Percentiles rank a stretch among this genome's conserved stretches.
These are phyloP conservation scores for Caracal caracal DNA, from an alignment of 2,113 vertebrate genomes.

Conservation along the genomic window DNA sequence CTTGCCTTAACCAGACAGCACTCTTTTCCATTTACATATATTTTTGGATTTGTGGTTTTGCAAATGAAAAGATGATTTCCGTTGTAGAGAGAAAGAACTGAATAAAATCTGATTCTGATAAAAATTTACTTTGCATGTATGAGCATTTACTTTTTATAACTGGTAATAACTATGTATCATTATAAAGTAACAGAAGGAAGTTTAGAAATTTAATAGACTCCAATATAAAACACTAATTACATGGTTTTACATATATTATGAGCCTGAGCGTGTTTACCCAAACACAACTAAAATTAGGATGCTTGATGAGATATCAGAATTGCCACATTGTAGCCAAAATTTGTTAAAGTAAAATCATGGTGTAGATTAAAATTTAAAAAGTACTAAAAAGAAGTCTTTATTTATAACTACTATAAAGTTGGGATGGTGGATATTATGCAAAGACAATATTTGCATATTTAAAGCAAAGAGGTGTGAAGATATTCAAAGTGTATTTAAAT, in stretches of 20 bases:
- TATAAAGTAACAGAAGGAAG: slow-evolving; percentile 25
- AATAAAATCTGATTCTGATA: slow-evolving; percentile 65
- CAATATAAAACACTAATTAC: neutral
- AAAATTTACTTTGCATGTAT: slow-evolving; percentile 53
- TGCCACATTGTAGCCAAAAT: neutral
- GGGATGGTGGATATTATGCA: neutral
- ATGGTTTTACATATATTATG: neutral
- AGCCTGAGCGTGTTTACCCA: slow-evolving; percentile 6
- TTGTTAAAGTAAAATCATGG: slow-evolving; percentile 15
- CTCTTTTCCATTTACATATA: slow-evolving; percentile 46
- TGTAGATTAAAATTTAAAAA: neutral
- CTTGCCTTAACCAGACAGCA: slow-evolving; percentile 31
- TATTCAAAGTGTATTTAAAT: slow-evolving; percentile 24
- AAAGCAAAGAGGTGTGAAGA: slow-evolving; percentile 26
- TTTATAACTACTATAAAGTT: slow-evolving; percentile 9
- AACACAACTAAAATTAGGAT: slow-evolving; percentile 22
- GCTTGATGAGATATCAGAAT: neutral
- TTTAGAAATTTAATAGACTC: slow-evolving; percentile 22
- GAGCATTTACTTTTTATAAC: slow-evolving; percentile 52
- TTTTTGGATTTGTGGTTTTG: slow-evolving; percentile 71
- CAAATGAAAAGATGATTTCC: slow-evolving; percentile 57
- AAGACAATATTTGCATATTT: slow-evolving; percentile 31
- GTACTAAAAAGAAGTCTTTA: slow-evolving; percentile 25
- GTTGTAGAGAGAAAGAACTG: slow-evolving; percentile 40
- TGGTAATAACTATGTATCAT: slow-evolving; percentile 21